Conservation (phyloP, 2,113 vertebrate species). For the Arenaria interpres region DNA sequence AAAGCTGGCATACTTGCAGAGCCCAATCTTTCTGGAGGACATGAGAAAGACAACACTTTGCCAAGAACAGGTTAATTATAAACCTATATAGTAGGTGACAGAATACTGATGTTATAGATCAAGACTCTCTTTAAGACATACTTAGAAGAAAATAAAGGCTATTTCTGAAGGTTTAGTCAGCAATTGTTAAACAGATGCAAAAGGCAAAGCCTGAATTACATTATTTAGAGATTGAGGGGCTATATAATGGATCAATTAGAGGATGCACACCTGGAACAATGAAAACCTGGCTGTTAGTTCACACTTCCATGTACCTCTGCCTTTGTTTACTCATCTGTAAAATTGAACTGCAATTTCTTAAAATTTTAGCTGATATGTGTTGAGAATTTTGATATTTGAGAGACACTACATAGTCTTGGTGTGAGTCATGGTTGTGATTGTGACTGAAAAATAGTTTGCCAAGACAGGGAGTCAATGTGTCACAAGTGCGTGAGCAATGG, state of each 20-base stretch:
- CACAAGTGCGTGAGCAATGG: background rate
- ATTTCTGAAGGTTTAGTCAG: background rate
- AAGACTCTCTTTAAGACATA: background rate
- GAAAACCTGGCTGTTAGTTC: rapidly evolving
- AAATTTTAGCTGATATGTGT: background rate
- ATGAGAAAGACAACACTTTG: background rate
- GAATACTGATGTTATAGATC: background rate
- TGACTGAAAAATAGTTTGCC: background rate
- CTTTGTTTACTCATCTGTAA: background rate
- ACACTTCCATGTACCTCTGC: background rate
- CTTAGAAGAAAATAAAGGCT: background rate
- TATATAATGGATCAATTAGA: background rate
- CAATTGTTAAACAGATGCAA: background rate
- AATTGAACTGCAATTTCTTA: background rate
- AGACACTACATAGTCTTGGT: rapidly evolving
- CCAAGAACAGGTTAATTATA: background rate
- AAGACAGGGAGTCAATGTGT: background rate
- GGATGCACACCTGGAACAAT: background rate
- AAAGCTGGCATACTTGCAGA: background rate
- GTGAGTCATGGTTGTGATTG: background rate
- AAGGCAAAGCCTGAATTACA: background rate
- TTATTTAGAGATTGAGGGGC: background rate
- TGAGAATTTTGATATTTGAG: background rate
- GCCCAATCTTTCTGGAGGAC: background rate
- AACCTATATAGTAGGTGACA: background rate